Conservation (phyloP, 2,888 invertebrate species). For the Drosophila infuscata region DNA sequence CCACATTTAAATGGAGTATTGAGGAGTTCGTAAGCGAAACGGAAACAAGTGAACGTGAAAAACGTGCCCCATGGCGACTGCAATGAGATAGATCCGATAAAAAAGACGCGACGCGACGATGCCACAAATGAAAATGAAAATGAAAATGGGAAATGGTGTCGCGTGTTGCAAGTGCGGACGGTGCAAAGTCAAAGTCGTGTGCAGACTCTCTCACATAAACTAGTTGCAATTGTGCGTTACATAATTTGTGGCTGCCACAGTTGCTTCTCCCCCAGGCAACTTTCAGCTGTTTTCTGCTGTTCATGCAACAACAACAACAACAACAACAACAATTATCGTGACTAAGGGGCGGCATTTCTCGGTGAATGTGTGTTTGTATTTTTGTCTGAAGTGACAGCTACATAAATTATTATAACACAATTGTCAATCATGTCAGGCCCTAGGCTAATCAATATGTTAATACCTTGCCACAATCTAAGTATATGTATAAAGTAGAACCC, state of each 20-base stretch:
- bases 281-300: slow-evolving; percentile 29
- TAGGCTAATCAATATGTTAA: slow-evolving; percentile 79
- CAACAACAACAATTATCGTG: slow-evolving; percentile 47
- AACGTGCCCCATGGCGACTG: slow-evolving; percentile 59
- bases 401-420: slow-evolving; percentile 80
- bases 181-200: slow-evolving; percentile 76
- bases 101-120: slow-evolving; percentile 4
- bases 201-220: slow-evolving; percentile 42
- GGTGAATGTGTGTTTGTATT: neutral
- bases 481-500: slow-evolving; percentile 32
- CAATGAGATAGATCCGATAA: slow-evolving; percentile 47
- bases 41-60: slow-evolving; percentile 78
- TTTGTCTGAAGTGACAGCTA: slow-evolving; percentile 60
- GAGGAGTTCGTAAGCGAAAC: slow-evolving; percentile 50
- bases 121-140: slow-evolving; percentile 20
- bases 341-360: slow-evolving; percentile 54
- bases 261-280: slow-evolving; percentile 49
- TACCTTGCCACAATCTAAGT: slow-evolving; percentile 28
- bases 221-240: slow-evolving; percentile 71
- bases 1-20: slow-evolving; percentile 37
- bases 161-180: slow-evolving; percentile 36
- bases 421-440: slow-evolving; percentile 76
- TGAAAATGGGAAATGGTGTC: slow-evolving; percentile 38
- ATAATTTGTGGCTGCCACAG: slow-evolving; percentile 52
- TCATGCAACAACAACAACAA: slow-evolving; percentile 20